A percentile compares a stretch with the other conserved stretches of the same genome.
phyloP scores from a whole-genome alignment of 2,888 invertebrate species.

The Thysanoteuthis rhombus region DNA sequence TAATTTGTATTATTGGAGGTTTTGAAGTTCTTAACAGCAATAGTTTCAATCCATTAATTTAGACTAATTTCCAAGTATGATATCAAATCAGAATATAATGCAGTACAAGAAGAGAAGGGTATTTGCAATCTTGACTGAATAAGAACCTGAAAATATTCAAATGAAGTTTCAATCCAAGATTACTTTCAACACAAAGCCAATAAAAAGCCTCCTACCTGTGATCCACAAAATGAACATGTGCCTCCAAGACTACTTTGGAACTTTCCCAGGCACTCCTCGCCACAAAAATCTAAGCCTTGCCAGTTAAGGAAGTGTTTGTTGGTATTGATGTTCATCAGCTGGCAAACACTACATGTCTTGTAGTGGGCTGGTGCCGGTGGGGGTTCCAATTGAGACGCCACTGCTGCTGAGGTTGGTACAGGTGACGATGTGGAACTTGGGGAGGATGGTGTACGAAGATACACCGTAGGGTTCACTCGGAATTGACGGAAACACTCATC shows the following conservation, averaged over 20 bases:
- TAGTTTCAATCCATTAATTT: no score
- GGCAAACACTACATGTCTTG: slow-evolving; percentile 60
- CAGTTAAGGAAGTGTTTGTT: slow-evolving; percentile 71
- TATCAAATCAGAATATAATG: no score
- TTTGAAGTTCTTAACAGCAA: no score
- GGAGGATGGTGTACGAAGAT: slow-evolving; percentile 40
- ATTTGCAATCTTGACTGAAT: no score
- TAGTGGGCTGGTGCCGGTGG: slow-evolving; percentile 37
- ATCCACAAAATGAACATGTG: slow-evolving; percentile 84
- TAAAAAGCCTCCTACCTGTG: slow-evolving; percentile 68
- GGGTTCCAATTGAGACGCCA: not conserved
- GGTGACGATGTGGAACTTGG: not conserved
- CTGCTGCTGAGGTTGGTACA: slow-evolving; percentile 1
- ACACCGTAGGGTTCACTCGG: slow-evolving; percentile 59
- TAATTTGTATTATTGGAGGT: no score
- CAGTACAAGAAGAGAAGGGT: no score
- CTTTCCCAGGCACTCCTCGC: slow-evolving; percentile 84
- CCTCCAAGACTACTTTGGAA: slow-evolving; percentile 82
- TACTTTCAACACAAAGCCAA: not conserved
- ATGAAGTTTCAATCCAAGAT: no score
- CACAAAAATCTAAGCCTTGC: slow-evolving; percentile 95
- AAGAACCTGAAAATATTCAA: no score
- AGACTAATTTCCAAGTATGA: no score
- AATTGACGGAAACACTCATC: slow-evolving; percentile 66
- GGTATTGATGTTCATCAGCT: slow-evolving; percentile 57